Conservation (phyloP, 2,888 invertebrate genomes). For the Tachina grossa region DNA sequence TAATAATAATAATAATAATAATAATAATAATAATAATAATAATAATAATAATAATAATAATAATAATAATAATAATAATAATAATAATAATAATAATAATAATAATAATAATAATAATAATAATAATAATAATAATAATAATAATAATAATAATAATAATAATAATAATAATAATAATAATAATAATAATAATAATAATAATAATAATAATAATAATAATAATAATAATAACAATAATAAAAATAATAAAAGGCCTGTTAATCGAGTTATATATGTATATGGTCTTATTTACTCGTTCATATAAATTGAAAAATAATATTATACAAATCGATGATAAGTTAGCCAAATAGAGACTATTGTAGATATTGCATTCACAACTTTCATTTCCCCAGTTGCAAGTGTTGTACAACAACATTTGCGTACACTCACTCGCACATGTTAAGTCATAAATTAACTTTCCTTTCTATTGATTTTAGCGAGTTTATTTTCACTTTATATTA, state of each 20-base stretch:
- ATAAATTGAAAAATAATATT: background rate
- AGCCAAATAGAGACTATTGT: constrained; percentile 3
- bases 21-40: too few species aligned
- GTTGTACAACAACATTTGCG: constrained; percentile 15
- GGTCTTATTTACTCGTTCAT: constrained; percentile 1
- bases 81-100: too few species aligned
- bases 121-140: too few species aligned
- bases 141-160: too few species aligned
- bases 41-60: too few species aligned
- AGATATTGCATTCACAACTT: constrained; percentile 21
- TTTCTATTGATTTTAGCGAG: constrained; percentile 8
- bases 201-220: too few species aligned
- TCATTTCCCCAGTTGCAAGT: constrained; percentile 54
- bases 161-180: too few species aligned
- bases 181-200: too few species aligned
- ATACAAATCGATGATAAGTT: constrained; percentile 10
- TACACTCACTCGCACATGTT: background rate
- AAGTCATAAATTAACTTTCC: constrained; percentile 46
- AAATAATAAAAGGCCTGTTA: background rate
- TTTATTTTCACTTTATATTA: constrained; percentile 42
- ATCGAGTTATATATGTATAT: background rate
- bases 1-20: too few species aligned
- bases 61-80: too few species aligned
- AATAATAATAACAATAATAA: too few species aligned
- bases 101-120: too few species aligned